Evolutionary conservation across 2,113 vertebrate genomes (phyloP).

Genomic region (Pteruthius melanotis): DNA sequence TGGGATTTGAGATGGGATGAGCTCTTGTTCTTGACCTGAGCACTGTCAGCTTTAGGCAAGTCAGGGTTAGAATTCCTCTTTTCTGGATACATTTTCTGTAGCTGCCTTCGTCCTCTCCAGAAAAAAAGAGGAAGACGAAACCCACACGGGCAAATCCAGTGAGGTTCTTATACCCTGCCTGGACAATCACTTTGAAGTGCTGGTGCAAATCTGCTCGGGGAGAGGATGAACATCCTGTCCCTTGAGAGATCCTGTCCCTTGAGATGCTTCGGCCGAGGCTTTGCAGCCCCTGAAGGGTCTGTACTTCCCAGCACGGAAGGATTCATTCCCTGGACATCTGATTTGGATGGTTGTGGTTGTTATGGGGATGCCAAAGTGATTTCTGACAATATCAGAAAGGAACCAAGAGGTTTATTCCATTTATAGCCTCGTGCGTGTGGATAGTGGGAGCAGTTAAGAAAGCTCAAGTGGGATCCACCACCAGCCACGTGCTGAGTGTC

Average conservation of each 20-base stretch:
- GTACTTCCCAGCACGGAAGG: not conserved
- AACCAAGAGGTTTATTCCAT: not conserved
- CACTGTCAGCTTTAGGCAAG: not conserved
- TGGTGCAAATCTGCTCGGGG: not conserved
- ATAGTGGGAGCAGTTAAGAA: not conserved
- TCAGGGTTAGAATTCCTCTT: not conserved
- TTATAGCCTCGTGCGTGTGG: not conserved
- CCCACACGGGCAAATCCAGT: fast-evolving
- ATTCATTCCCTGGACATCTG: not conserved
- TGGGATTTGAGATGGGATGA: not conserved
- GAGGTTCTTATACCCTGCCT: not conserved
- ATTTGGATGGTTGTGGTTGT: not conserved
- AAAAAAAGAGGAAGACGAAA: not conserved
- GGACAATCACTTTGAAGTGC: not conserved
- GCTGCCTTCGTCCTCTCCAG: not conserved
- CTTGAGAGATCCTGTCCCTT: not conserved
- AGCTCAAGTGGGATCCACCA: not conserved
- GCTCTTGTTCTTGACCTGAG: not conserved
- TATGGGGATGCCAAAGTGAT: not conserved
- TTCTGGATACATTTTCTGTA: not conserved
- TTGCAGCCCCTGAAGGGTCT: not conserved
- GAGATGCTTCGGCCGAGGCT: not conserved
- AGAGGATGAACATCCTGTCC: not conserved
- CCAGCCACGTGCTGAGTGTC: not conserved
- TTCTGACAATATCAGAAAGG: not conserved